Percentiles rank a stretch among this genome's conserved stretches.
Evolutionary conservation across 2,888 invertebrate genomes (phyloP).

Genomic region (Andrena marginata): DNA sequence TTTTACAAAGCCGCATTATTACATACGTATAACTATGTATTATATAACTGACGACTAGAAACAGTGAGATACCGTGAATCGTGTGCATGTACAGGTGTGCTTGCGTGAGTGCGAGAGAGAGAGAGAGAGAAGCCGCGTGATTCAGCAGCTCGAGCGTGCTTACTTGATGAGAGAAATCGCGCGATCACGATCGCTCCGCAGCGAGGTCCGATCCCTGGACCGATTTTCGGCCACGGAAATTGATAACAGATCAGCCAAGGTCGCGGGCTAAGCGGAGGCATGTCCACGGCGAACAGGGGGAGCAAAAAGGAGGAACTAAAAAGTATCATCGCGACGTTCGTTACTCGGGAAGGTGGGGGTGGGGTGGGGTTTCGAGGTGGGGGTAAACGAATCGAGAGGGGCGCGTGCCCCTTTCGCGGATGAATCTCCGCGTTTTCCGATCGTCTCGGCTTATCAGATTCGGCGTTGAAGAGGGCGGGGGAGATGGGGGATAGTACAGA

Average conservation of each 20-base stretch:
- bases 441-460: constrained; percentile 24
- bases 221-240: constrained; percentile 8
- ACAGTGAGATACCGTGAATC: constrained; percentile 39
- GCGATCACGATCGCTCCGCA: constrained; percentile 24
- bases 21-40: constrained; percentile 55
- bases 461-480: not conserved
- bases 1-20: constrained; percentile 62
- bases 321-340: not conserved
- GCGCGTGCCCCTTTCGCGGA: constrained; percentile 42
- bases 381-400: not conserved
- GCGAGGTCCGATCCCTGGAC: constrained; percentile 24
- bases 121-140: constrained; percentile 43
- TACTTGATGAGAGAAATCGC: constrained; percentile 15
- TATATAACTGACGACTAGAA: constrained; percentile 41
- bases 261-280: not conserved
- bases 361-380: not conserved
- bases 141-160: constrained; percentile 1
- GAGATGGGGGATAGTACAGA: not conserved
- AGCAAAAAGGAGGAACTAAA: not conserved
- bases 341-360: not conserved
- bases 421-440: constrained; percentile 48
- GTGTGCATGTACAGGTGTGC: constrained; percentile 41
- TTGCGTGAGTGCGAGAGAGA: constrained; percentile 20
- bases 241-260: not conserved
- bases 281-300: not conserved